Base-by-base conservation (phyloP, 2,888 invertebrate genomes). In the Drymonia ruficornis region DNA sequence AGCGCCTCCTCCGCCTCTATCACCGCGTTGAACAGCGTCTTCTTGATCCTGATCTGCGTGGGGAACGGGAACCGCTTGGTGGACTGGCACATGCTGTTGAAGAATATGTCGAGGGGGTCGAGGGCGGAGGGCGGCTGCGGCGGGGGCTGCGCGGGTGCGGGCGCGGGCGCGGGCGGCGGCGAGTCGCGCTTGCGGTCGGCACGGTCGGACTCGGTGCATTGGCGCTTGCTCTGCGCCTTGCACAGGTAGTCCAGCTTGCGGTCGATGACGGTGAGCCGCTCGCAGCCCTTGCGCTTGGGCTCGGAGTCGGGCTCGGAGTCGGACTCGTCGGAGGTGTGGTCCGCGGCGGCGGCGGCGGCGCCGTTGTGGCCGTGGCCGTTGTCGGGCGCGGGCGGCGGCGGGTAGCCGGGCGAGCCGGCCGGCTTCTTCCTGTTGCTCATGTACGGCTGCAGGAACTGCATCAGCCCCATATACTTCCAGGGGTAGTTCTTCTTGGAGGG, bases 361-460 rank as follows among this genome's bases (percentile, higher is more conserved):
- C 60, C 70, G 59, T 67, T 56, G 55, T 59, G 67, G 31, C 57
- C 47, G 48, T 44, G 59, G 31, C 63, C 64, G 56, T 50, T 54
- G 50, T 58, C 61, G 40, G 44, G 55, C 56, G 64, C 57, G 47
- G 63, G 59, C 50, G 64, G 64, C 52, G 74, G 59, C 49, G 70
- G 65, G 60, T 68, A 67, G 45, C 64, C 59, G 28, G 76, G 70
- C 38, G 76, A 71, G 55, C 79, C 82, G 8, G 74, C 64, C 28
- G 78, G 76, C 78, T 87, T 87, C 76, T 88, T 88, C 58, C 89
- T 81, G 60, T 81, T 84, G 71, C 81, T 84, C 91, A 91, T 91
- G 80, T 91, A 85, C 47, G 91, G 91, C 79, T 89, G 91, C 67
- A 91, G 81, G 80, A 91, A 91, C 74, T 86, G 87, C 91, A 91